phyloP scores from a whole-genome alignment of 2,888 invertebrate species.

The Pandemis heparana region DNA sequence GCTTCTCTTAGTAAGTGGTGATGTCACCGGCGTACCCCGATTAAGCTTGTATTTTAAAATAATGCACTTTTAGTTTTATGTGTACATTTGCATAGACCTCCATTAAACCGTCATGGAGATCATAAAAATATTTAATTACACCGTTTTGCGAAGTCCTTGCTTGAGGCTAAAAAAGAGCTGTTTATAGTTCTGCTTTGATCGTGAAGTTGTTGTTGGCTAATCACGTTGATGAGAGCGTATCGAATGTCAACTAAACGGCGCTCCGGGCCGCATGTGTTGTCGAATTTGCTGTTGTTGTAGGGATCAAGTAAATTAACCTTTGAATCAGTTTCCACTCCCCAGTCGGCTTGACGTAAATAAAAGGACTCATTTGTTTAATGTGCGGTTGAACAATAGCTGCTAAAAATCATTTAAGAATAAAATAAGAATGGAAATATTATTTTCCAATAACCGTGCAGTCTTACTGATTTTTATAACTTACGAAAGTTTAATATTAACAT shows the following conservation, averaged over 20 bases:
- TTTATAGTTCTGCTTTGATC: constrained; percentile 51
- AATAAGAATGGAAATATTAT: neutral
- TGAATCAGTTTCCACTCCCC: constrained; percentile 20
- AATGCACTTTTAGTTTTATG: constrained; percentile 27
- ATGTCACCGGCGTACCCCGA: constrained; percentile 28
- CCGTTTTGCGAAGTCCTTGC: constrained; percentile 54
- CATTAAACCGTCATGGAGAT: constrained; percentile 46
- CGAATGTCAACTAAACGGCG: constrained; percentile 27
- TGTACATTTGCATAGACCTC: constrained; percentile 35
- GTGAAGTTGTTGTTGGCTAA: constrained; percentile 50
- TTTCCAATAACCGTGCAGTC: neutral
- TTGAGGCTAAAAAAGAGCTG: constrained; percentile 49
- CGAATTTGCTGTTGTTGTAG: constrained; percentile 37
- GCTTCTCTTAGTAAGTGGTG: constrained; percentile 10
- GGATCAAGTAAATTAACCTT: constrained; percentile 43
- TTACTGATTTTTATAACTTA: neutral
- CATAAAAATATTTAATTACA: constrained; percentile 44
- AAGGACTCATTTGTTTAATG: constrained; percentile 28
- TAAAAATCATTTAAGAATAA: constrained; percentile 51
- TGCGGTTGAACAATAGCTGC: constrained; percentile 40
- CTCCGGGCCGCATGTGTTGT: constrained; percentile 12
- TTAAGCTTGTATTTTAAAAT: constrained; percentile 15
- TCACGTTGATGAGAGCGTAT: constrained; percentile 52
- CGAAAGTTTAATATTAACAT: neutral
- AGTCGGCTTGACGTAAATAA: neutral